phyloP scores from a whole-genome alignment of 2,113 vertebrate species.

The Psittacula cyanocephala region DNA sequence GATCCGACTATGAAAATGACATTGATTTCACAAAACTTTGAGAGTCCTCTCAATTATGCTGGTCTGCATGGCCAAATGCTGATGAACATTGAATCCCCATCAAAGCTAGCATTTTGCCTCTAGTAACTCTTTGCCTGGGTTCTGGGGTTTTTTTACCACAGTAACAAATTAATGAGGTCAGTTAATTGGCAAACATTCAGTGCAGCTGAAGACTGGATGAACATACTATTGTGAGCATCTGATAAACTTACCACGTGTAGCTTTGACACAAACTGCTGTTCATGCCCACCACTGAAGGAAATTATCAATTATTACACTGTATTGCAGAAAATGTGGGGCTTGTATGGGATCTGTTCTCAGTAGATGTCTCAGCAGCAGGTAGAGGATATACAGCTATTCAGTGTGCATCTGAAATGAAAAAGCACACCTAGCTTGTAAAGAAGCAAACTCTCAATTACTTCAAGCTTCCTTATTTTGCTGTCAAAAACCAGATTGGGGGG shows the following conservation, averaged over 20 bases:
- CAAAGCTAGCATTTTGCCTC: background rate
- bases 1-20: background rate
- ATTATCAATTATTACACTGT: background rate
- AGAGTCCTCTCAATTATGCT: background rate
- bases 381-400: background rate
- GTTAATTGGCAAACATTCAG: slow-evolving; percentile 38
- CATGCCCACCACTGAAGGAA: background rate
- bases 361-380: background rate
- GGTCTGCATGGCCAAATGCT: background rate
- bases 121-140: background rate
- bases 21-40: background rate
- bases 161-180: slow-evolving; percentile 53
- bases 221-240: background rate
- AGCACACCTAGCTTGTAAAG: background rate
- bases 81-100: background rate
- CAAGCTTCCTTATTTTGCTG: background rate
- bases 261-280: background rate
- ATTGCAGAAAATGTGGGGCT: background rate
- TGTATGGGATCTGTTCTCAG: fast-evolving
- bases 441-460: background rate
- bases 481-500: background rate
- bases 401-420: background rate
- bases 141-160: slow-evolving; percentile 25
- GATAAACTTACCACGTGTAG: background rate
- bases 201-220: background rate